These are phyloP conservation scores for Serinus canaria DNA, from an alignment of 2,113 vertebrate species.

Conservation along the genomic window DNA sequence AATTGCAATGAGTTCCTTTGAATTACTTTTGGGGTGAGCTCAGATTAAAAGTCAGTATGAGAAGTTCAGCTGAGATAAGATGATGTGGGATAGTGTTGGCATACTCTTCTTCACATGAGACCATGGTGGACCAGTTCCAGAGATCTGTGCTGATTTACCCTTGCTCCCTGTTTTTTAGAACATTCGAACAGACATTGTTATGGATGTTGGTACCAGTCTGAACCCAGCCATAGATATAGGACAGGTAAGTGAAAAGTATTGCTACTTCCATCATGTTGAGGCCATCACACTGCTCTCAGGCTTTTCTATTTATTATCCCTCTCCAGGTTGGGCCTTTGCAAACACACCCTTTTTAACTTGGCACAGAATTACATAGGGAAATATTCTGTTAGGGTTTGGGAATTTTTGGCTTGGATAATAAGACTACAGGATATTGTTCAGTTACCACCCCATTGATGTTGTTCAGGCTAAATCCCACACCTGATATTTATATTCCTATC, in stretches of 20 bases:
- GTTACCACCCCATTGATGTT: background rate
- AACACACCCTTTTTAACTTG: background rate
- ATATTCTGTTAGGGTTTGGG: background rate
- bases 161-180: constrained; percentile 76
- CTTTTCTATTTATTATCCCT: background rate
- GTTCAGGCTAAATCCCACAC: background rate
- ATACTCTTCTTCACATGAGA: background rate
- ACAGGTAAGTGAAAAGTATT: constrained; percentile 78
- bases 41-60: background rate
- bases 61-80: background rate
- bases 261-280: background rate
- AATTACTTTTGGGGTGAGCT: background rate
- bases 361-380: background rate
- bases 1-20: background rate
- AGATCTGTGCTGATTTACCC: background rate
- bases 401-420: background rate
- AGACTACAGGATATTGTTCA: background rate
- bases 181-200: constrained; percentile 90
- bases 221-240: constrained; percentile 97
- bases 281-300: background rate
- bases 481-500: background rate
- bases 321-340: background rate
- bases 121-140: background rate
- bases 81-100: background rate
- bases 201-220: constrained; percentile 94